Conservation (phyloP, 2,888 invertebrate species). For the Amaurobius ferox region DNA sequence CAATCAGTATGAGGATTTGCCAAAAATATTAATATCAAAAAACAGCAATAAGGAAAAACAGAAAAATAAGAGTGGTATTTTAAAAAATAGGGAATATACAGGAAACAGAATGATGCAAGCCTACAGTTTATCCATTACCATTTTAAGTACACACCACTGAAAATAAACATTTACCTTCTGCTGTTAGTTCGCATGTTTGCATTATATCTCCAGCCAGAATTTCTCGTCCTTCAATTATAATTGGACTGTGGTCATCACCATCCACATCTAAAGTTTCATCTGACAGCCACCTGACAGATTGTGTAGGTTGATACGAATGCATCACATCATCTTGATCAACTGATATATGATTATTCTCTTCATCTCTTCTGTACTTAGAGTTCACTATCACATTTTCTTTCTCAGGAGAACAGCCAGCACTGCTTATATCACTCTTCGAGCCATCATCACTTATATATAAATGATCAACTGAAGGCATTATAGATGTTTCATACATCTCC, state of each 20-base stretch:
- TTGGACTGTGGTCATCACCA: constrained; percentile 9
- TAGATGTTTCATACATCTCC: constrained; percentile 32
- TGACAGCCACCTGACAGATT: constrained; percentile 43
- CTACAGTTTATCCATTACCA: too few relatives aligned
- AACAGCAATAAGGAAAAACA: too few relatives aligned
- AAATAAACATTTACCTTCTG: constrained; percentile 34
- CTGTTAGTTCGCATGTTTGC: constrained; percentile 35
- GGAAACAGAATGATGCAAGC: too few relatives aligned
- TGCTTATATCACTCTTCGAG: constrained; percentile 31
- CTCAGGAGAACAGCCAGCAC: constrained; percentile 19
- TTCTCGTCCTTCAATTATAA: constrained; percentile 63
- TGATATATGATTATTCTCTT: background rate
- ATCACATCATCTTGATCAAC: constrained; percentile 38
- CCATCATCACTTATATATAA: constrained; percentile 41
- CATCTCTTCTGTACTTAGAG: background rate
- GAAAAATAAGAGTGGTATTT: too few relatives aligned
- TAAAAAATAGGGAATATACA: too few relatives aligned
- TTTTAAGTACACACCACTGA: too few relatives aligned
- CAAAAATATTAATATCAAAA: too few relatives aligned
- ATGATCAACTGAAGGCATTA: constrained; percentile 39
- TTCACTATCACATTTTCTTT: background rate
- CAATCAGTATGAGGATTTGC: too few relatives aligned
- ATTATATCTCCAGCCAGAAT: constrained; percentile 51
- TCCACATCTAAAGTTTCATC: constrained; percentile 56
- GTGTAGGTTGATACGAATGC: constrained; percentile 41